Percentiles rank a stretch among this genome's conserved stretches.
Evolutionary conservation across 2,888 invertebrate genomes (phyloP).

Genomic region (Morpho helenor): DNA sequence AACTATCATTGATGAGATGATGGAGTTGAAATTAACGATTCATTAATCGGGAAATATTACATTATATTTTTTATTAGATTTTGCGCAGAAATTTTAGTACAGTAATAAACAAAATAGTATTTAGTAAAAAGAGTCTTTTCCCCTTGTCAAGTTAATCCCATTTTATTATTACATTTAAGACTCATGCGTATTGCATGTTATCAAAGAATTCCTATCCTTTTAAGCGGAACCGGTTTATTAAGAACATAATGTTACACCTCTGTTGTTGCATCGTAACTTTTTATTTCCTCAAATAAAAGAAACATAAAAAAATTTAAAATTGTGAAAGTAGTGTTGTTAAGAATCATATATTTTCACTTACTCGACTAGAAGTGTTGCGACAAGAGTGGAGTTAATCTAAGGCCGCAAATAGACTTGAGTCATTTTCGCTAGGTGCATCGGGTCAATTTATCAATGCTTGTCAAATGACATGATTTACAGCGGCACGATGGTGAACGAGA

Average conservation of each 20-base stretch:
- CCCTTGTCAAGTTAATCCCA: slow-evolving; percentile 16
- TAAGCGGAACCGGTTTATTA: slow-evolving; percentile 22
- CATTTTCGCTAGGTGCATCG: slow-evolving; percentile 35
- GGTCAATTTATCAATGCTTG: slow-evolving; percentile 48
- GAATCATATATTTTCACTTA: slow-evolving; percentile 12
- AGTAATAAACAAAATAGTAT: neutral
- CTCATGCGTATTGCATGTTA: slow-evolving; percentile 14
- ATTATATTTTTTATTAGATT: neutral
- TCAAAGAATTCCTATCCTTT: slow-evolving; percentile 16
- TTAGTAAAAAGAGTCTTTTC: slow-evolving; percentile 6
- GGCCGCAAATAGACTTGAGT: slow-evolving; percentile 19
- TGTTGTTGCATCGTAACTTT: slow-evolving; percentile 15
- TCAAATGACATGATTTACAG: slow-evolving; percentile 48
- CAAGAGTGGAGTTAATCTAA: slow-evolving; percentile 11
- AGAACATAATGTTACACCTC: slow-evolving; percentile 21
- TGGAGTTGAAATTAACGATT: too few relatives aligned
- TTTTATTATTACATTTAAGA: slow-evolving; percentile 21
- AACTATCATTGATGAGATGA: too few relatives aligned
- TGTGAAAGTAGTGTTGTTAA: slow-evolving; percentile 18
- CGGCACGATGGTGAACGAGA: slow-evolving; percentile 33
- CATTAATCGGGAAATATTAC: neutral
- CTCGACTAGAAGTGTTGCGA: slow-evolving; percentile 10
- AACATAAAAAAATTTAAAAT: slow-evolving; percentile 9
- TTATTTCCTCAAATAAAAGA: slow-evolving; percentile 18
- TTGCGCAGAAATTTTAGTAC: neutral